Evolutionary conservation across 1,140 invertebrate genomes (phyloP), one percentile per base, ranked within the genome.

Genomic region (Thaumatotibia leucotreta): DNA sequence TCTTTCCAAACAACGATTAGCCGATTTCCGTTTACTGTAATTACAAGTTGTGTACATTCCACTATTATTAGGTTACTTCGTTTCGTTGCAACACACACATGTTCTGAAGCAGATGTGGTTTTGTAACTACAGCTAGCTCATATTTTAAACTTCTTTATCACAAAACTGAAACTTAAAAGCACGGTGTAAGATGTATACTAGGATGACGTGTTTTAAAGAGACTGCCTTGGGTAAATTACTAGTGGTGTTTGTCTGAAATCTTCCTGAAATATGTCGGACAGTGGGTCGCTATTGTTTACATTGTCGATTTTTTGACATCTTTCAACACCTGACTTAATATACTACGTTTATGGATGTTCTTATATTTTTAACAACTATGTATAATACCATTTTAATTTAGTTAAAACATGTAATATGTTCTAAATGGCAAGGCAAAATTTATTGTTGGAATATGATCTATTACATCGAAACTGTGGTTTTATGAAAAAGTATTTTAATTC

Each of bases 221-320:
- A 45, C 39, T 14, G 20, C 14, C 14, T 45, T 45, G 39, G 14
- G 39, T 45, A 45, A 20, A 17, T 20, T 20, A n/a, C 14, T 45
- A 17, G n/a, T 9, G 50, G 22, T 24, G 23, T 27, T 11, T 29
- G 50, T 29, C 24, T 31, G 52, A 58, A 58, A 58, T 58, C n/a
- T 58, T 58, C 52, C 52, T 54, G 52, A 31, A 58, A 58, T 58
- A 58, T 58, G 24, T 24, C 11, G 52, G 52, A 2, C 52, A 58
- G 52, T 58, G n/a, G 52, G 27, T 11, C 52, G 24, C 23, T 4
- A 58, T 58, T 58, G 52, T 58, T 58, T 58, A 58, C 52, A 14
- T 27, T 27, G 24, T 24, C 23, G 27, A 54, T 4, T 54, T n/a
- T 54, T n/a, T 54, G 50, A 24, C 50, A 14, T 31, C 27, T 58